Evolutionary conservation across 2,113 vertebrate genomes (phyloP), one percentile per base, ranked within the genome.

Genomic region (Cynocephalus volans): DNA sequence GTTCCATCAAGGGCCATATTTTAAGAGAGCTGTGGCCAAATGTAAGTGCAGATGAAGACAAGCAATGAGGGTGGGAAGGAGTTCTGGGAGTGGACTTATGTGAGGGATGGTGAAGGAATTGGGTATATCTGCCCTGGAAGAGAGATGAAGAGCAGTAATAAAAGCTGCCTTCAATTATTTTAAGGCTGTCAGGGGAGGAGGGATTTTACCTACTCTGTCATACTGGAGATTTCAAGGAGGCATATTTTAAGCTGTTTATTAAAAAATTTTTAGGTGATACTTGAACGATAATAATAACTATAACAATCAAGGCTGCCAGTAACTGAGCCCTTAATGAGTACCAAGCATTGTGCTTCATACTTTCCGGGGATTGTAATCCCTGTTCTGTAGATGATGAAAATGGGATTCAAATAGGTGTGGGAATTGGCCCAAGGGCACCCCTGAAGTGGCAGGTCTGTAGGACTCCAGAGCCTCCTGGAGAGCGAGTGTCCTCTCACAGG

Each of bases 191-290:
- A n/a, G 5, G 18, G 64, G 8, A 75, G 60, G 58, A 89, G 28
- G 4, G n/a, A 41, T 77, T 89, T 93, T 77, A 50, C 19, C 91
- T 84, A 52, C 4, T 83, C 24, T 41, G 6, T 82, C 19, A 48
- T 58, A 33, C 36, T 88, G 26, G 21, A 50, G 76, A 80, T 88
- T 94, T n/a, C 4, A 65, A 10, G 24, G 8, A 93, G 65, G 18
- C 2, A 17, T 94, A 28, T 80, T 87, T 90, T 79, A 84, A 56
- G 28, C 41, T 89, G 28, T 80, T 92, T 80, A 82, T 69, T 79
- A 77, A 56, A 76, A 76, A 70, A 52, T 24, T 48, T 12, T 12
- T 73, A 56, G 18, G 52, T 77, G 69, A 69, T 88, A 33, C 6
- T 88, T 91, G 69, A 92, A 79, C 33, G 82, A 64, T 13, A 65